Conservation (phyloP, 1,140 invertebrate genomes). For the Oryctes rhinoceros region DNA sequence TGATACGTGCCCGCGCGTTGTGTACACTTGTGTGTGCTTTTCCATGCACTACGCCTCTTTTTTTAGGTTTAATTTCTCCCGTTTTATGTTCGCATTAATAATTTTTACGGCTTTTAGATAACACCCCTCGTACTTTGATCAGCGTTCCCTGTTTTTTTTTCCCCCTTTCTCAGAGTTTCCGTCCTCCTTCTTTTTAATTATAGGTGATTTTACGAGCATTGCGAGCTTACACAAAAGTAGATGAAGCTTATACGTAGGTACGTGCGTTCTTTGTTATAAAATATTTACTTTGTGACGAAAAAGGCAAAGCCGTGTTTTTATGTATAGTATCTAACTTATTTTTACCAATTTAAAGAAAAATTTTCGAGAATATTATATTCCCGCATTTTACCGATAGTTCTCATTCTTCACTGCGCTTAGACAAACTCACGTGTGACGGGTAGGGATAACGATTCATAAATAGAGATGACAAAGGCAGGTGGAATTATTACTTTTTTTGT, state of each 20-base stretch:
- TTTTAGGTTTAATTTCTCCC: constrained; percentile 9
- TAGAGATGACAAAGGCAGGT: no score
- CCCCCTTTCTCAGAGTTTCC: background rate
- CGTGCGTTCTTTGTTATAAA: background rate
- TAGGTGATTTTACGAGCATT: background rate
- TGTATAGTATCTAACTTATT: no score
- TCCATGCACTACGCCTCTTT: background rate
- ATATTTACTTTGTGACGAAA: background rate
- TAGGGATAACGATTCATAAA: no score
- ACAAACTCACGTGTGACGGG: no score
- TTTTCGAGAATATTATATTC: no score
- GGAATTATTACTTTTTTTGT: no score
- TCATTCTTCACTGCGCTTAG: no score
- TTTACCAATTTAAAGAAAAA: no score
- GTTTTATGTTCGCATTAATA: constrained; percentile 30
- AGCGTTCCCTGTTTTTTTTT: background rate
- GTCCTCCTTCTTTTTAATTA: background rate
- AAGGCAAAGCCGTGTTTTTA: no score
- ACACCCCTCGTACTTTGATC: constrained; percentile 15
- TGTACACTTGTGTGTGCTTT: background rate
- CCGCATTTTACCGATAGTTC: no score
- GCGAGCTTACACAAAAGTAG: no score
- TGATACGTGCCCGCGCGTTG: constrained; percentile 2
- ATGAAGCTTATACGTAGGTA: background rate
- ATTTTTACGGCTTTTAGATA: constrained; percentile 35